phyloP scores from a whole-genome alignment of 1,140 invertebrate species.

The Lepidurus packardi region DNA sequence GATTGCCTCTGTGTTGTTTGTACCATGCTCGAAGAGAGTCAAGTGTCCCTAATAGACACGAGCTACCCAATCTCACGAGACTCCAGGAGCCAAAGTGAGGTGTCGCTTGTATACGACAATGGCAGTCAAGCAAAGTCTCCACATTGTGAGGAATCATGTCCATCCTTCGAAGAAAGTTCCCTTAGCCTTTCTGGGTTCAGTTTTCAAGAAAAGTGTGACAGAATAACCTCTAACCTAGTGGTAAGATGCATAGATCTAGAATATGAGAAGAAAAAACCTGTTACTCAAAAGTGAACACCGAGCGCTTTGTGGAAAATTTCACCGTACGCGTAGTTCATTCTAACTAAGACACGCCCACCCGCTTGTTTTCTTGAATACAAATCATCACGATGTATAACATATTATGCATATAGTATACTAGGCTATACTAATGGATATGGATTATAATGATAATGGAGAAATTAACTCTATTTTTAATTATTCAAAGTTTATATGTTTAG shows the following conservation, averaged over 20 bases:
- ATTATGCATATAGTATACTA: too few relatives aligned
- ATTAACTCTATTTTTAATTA: too few relatives aligned
- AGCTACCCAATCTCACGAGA: background rate
- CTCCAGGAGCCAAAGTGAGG: background rate
- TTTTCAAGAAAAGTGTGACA: background rate
- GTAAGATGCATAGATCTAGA: background rate
- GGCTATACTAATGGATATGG: too few relatives aligned
- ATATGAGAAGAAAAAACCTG: background rate
- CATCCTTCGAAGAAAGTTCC: background rate
- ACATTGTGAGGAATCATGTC: background rate
- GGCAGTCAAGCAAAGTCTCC: background rate
- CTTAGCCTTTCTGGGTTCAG: background rate
- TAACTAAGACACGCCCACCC: too few relatives aligned
- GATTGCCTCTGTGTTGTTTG: too few relatives aligned
- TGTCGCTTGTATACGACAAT: background rate
- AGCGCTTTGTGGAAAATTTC: too few relatives aligned
- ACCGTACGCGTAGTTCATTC: too few relatives aligned
- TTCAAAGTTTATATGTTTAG: too few relatives aligned
- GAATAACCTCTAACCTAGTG: slow-evolving; percentile 2
- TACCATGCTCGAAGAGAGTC: background rate
- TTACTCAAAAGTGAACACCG: too few relatives aligned
- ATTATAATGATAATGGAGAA: too few relatives aligned
- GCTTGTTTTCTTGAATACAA: too few relatives aligned
- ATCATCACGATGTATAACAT: too few relatives aligned
- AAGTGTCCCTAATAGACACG: background rate